Base-by-base conservation (phyloP, 2,797 vertebrate genomes). In the Chiroxiphia lanceolata region DNA sequence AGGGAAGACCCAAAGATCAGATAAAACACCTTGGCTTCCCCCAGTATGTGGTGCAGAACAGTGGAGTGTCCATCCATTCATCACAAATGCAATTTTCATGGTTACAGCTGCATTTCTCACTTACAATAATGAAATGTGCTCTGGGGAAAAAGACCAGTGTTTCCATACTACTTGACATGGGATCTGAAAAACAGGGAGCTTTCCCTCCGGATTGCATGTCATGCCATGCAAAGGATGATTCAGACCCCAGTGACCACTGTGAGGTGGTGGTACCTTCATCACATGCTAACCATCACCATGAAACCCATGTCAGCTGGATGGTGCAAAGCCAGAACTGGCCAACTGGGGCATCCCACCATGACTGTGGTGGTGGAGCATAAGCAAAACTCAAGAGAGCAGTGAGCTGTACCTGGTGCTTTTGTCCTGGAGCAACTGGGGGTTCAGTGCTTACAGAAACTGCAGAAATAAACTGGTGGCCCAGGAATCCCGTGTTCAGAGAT, bases 281-380 rank as follows among this genome's bases (percentile, higher is more conserved):
- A 45, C 48, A 38, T 84, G 16, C 15, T 5, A 21, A 19, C 13
- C 42, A 50, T 9, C 45, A 40, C 10, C 5, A 60, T 0, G 8
- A 59, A 63, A 57, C 26, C 61, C 57, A 29, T 0, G 0, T 31
- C 69, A 68, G 11, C 1, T 19, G 70, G 40, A 21, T 23, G 31
- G 40, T 21, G n/a, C 47, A 48, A 71, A 53, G 57, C 26, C 70
- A 82, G 36, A 45, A 61, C 3, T 0, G 47, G 40, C 8, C 38
- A 17, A 33, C 10, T 23, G 31, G 21, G 56, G 12, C 10, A 17
- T 12, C 56, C 53, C 79, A 36, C 40, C 11, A 3, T 4, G 34
- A 9, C n/a, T 23, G 54, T 6, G 79, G 17, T 10, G 45, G 38
- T 26, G 44, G 38, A 77, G 11, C 27, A 68, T 45, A 48, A 45